Evolutionary conservation across 2,888 invertebrate species (phyloP).

Genomic region (Crossocerus cetratus): DNA sequence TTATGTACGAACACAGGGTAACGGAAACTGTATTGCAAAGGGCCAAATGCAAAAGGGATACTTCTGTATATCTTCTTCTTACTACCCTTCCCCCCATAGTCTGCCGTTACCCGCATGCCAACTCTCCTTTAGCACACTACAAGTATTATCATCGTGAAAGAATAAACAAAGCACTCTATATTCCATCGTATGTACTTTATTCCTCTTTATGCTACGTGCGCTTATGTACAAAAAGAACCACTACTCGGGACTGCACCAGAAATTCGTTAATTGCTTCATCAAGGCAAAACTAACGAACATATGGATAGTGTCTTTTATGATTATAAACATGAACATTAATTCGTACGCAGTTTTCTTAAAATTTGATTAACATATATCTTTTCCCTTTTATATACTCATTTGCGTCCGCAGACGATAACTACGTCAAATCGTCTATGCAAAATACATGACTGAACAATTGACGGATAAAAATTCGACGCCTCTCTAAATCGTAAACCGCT

Average conservation of each 20-base stretch:
- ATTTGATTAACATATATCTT: constrained; percentile 22
- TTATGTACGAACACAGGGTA: too few relatives aligned
- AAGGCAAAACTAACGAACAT: constrained; percentile 35
- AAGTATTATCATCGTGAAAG: too few relatives aligned
- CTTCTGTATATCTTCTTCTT: too few relatives aligned
- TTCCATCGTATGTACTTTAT: constrained; percentile 38
- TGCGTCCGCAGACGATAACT: constrained; percentile 22
- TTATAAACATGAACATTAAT: constrained; percentile 26
- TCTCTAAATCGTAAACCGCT: constrained; percentile 38
- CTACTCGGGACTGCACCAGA: constrained; percentile 28
- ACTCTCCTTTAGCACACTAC: too few relatives aligned
- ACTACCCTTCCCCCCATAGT: too few relatives aligned
- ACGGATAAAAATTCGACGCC: constrained; percentile 42
- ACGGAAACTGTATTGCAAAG: too few relatives aligned
- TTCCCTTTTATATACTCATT: constrained; percentile 9
- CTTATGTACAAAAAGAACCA: constrained; percentile 47
- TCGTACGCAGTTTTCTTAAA: constrained; percentile 21
- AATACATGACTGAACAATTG: constrained; percentile 30
- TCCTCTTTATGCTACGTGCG: constrained; percentile 32
- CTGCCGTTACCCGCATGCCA: neutral
- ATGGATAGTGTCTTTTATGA: constrained; percentile 33
- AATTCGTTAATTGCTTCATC: constrained; percentile 20
- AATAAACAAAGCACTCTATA: constrained; percentile 22
- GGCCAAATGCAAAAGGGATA: too few relatives aligned
- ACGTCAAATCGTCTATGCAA: constrained; percentile 4